Conservation (phyloP, 2,888 invertebrate species). For the Anorthoa munda region DNA sequence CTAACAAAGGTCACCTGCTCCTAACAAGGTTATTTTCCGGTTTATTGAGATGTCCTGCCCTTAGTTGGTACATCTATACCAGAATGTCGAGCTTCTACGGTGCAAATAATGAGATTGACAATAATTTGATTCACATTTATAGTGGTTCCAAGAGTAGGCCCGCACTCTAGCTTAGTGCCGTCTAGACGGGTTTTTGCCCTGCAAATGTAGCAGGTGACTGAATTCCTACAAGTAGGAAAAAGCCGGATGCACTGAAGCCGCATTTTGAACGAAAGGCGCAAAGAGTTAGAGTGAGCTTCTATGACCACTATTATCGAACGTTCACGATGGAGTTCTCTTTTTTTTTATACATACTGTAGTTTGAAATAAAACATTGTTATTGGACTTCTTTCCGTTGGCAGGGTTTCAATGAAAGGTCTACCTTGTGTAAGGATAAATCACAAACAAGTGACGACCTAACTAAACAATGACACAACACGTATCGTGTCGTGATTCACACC, state of each 20-base stretch:
- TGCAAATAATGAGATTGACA: constrained; percentile 71
- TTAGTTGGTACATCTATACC: constrained; percentile 17
- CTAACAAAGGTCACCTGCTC: constrained; percentile 36
- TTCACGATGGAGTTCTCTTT: neutral
- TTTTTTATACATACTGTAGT: neutral
- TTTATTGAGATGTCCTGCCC: constrained; percentile 17
- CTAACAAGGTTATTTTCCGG: constrained; percentile 31
- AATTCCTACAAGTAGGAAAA: constrained; percentile 72
- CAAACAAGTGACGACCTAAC: constrained; percentile 40
- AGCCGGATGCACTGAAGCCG: constrained; percentile 59
- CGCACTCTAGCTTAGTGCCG: constrained; percentile 74
- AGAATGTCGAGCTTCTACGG: constrained; percentile 56
- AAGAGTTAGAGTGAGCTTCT: constrained; percentile 50
- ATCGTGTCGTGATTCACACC: constrained; percentile 44
- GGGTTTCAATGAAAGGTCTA: constrained; percentile 13
- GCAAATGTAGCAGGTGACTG: constrained; percentile 79
- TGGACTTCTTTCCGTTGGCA: neutral
- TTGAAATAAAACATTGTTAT: neutral
- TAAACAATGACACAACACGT: constrained; percentile 27
- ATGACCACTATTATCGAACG: constrained; percentile 24
- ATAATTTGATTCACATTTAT: constrained; percentile 68
- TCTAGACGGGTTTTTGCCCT: constrained; percentile 86
- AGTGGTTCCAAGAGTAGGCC: constrained; percentile 70
- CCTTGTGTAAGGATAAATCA: constrained; percentile 18
- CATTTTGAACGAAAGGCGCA: constrained; percentile 45